Base-by-base conservation (phyloP, 2,888 invertebrate species). In the Nemapogon koenigi region DNA sequence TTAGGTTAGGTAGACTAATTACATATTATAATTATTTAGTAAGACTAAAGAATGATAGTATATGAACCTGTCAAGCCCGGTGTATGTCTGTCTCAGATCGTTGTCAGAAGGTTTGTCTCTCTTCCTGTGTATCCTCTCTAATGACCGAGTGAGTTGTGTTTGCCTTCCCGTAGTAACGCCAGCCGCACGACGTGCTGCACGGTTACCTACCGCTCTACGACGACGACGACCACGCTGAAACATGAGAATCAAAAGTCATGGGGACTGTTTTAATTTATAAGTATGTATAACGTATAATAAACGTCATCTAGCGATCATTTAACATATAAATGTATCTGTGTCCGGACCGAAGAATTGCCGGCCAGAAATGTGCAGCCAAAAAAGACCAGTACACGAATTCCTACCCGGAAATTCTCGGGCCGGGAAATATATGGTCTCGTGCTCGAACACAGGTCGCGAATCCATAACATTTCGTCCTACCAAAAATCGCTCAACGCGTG, bases 51-150 rank as follows among this genome's bases (percentile, higher is more conserved):
- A 35, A 11, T 4, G 22, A 22, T 22, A 22, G 25, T 7, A 18
- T 13, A 31, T 16, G 42, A 43, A 78, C 79, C 79, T 79, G 57
- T 84, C 84, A 22, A 84, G 64, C 1, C 84, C 84, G 1, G 84
- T 84, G 58, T 84, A 84, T 0, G 83, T 84, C 43, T 75, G 64
- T 48, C 79, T 81, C 19, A 84, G 76, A 26, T 84, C 83, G 29
- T 70, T 76, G 41, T 81, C 81, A 3, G 78, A 66, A 46, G 72
- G 55, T n/a, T 63, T 57, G 37, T 67, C 63, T 44, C 58, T 61
- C 62, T 76, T 70, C 60, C 80, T 71, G 53, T 80, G 78, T 46
- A 79, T 79, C 41, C 79, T 62, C 59, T 79, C 80, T 32, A 79
- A 67, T 47, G 80, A 80, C 46, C 80, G 65, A 13, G 78, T 75